These are phyloP conservation scores for Zaprionus bogoriensis DNA, from an alignment of 2,888 invertebrate genomes.

Conservation along the genomic window DNA sequence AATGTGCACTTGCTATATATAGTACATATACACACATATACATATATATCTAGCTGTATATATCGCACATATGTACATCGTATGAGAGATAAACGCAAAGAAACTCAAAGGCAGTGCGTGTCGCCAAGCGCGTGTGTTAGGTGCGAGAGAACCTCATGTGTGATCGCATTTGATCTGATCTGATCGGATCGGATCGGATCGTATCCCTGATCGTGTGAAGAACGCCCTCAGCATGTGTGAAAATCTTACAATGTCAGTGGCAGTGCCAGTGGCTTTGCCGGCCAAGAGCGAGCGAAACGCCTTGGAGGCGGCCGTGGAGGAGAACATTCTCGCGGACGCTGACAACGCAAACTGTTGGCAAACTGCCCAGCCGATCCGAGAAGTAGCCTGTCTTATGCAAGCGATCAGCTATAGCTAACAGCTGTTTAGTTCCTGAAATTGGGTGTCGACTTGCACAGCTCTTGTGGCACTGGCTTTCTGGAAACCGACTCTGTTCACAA, in stretches of 20 bases:
- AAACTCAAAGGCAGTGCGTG: conserved; percentile 10
- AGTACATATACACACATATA: conserved; percentile 4
- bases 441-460: not conserved
- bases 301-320: not conserved
- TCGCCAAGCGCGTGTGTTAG: conserved; percentile 31
- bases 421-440: not conserved
- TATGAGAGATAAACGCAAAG: not conserved
- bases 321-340: not conserved
- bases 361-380: conserved; percentile 1
- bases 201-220: not conserved
- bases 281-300: not conserved
- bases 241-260: conserved; percentile 6
- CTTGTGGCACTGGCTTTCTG: too few relatives aligned
- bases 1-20: not conserved
- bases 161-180: too few relatives aligned
- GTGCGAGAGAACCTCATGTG: conserved; percentile 24
- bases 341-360: conserved; percentile 13
- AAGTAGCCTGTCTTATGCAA: not conserved
- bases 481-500: too few relatives aligned
- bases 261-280: not conserved
- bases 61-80: not conserved
- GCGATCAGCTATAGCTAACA: not conserved
- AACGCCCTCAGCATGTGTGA: not conserved
- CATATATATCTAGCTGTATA: conserved; percentile 20
- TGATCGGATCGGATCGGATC: too few relatives aligned